Base-by-base conservation (phyloP, 2,888 invertebrate species). In the Brachypterus glaber region DNA sequence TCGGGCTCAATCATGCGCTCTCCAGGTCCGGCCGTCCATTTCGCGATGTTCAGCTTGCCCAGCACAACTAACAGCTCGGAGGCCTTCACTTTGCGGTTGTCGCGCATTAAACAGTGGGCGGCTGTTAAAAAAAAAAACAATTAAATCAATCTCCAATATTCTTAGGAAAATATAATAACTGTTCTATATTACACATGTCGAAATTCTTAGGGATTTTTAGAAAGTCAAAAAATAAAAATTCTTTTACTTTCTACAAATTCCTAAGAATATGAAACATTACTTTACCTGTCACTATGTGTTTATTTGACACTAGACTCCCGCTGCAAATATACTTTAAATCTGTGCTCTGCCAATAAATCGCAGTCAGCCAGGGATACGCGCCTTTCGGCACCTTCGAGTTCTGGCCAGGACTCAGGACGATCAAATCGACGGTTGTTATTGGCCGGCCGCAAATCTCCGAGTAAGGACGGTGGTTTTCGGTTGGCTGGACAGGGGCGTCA, bases 311-410 rank as follows among this genome's bases (percentile, higher is more conserved):
- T 17, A 66, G 45, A 3, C 59, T 58, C 4, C 58, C 61, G 15
- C 63, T 60, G 40, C 66, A 66, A 34, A 55, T 60, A 42, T 63
- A 66, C 17, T 52, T 56, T 18, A 62, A 44, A 15, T 59, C 60
- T 3, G 52, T 47, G n/a, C 56, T 52, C n/a, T 51, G 49, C 4
- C 47, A 45, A 40, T 64, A 66, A 12, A 66, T 45, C 0, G 66
- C 65, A 1, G 53, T 61, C 36, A 66, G 45, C 66, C 66, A 66
- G 5, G 66, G 66, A 40, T 57, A 63, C 4, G 61, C 60, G 0
- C 61, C 60, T 32, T 55, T 52, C 4, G 52, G 48, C 1, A 61
- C 57, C 1, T 43, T 35, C 2, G 51, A 40, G 3, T 64, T 64
- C 37, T 60, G 51, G n/a, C n/a, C n/a, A n/a, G n/a, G n/a, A n/a